Evolutionary conservation across 1,140 invertebrate genomes (phyloP).

Genomic region (Drosophila nasuta): DNA sequence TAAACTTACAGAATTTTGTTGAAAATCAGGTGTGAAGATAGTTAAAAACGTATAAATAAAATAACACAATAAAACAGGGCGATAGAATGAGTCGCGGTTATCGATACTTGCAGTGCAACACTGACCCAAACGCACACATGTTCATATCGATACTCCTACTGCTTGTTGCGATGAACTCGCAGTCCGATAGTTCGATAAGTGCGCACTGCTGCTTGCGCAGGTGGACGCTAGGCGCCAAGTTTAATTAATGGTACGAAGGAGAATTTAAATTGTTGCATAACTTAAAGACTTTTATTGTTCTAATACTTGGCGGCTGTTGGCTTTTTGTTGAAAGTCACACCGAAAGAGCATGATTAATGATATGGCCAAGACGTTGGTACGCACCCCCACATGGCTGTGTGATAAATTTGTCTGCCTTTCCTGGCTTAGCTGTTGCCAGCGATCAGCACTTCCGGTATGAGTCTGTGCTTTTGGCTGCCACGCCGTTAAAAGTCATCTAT

Average conservation of each 20-base stretch:
- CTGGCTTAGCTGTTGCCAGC: constrained; percentile 47
- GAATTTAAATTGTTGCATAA: constrained; percentile 18
- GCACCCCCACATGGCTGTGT: constrained; percentile 56
- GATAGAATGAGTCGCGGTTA: constrained; percentile 51
- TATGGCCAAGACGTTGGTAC: constrained; percentile 15
- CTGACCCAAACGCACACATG: constrained; percentile 10
- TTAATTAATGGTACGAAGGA: constrained; percentile 26
- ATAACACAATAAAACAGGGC: constrained; percentile 69
- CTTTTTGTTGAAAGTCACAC: constrained; percentile 6
- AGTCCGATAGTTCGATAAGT: constrained; percentile 30
- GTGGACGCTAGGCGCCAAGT: constrained; percentile 48
- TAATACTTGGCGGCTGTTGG: constrained; percentile 4
- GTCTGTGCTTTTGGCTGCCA: constrained; percentile 27
- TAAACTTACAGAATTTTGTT: constrained; percentile 69
- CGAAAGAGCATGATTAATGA: constrained; percentile 61
- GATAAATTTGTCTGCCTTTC: constrained; percentile 82
- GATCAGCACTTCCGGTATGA: constrained; percentile 79
- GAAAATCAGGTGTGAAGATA: constrained; percentile 56
- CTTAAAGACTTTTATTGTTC: constrained; percentile 27
- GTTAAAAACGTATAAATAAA: constrained; percentile 75
- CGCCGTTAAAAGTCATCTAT: constrained; percentile 11
- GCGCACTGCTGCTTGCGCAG: constrained; percentile 29
- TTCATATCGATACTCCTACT: constrained; percentile 35
- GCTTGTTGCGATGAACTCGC: constrained; percentile 9
- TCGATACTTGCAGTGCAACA: constrained; percentile 51